Conservation (phyloP, 2,797 vertebrate genomes). For the Zalophus californianus region DNA sequence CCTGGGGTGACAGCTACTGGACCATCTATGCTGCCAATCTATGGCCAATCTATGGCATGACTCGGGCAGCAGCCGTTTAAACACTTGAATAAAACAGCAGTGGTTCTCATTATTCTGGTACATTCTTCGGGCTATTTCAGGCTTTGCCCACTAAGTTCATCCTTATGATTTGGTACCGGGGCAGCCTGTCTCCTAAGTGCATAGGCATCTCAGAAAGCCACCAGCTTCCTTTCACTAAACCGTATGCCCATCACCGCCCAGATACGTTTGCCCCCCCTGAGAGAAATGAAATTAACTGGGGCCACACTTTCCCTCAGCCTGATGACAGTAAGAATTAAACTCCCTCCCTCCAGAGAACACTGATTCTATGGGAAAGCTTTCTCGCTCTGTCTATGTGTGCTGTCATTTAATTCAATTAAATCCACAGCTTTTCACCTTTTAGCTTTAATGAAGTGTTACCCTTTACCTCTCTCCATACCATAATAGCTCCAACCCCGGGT, state of each 20-base stretch:
- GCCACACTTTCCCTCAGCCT: background rate
- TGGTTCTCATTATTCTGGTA: background rate
- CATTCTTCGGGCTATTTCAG: background rate
- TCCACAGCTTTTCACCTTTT: conserved; percentile 6
- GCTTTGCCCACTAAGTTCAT: background rate
- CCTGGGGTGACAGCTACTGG: background rate
- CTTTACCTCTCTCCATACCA: background rate
- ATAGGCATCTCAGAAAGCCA: background rate
- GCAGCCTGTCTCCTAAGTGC: background rate
- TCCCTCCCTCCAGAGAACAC: background rate
- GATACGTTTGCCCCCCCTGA: background rate
- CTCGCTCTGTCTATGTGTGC: background rate
- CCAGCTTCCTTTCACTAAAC: background rate
- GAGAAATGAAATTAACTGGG: conserved; percentile 48
- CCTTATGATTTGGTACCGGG: background rate
- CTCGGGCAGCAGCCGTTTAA: background rate
- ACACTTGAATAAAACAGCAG: background rate
- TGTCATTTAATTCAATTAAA: conserved; percentile 67
- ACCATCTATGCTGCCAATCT: too few relatives aligned
- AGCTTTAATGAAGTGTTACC: conserved; percentile 51
- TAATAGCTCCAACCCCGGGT: background rate
- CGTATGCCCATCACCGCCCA: background rate
- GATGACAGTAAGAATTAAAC: conserved; percentile 53
- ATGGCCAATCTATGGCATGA: background rate
- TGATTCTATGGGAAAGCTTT: conserved; percentile 1